Base-by-base conservation (phyloP, 2,888 invertebrate species). In the Trilocha varians region DNA sequence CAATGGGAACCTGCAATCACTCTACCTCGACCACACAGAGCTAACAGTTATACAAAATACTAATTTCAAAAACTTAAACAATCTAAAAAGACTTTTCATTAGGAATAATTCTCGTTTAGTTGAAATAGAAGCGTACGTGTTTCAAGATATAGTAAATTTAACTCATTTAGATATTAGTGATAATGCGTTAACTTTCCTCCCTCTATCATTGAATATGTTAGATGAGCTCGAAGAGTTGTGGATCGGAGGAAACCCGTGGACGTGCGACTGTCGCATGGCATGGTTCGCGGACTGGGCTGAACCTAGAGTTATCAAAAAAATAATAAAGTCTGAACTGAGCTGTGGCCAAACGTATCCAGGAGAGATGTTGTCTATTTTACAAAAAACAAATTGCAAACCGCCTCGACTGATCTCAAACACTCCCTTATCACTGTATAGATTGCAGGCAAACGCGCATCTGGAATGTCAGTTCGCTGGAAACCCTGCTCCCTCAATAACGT, bases 231-330 rank as follows among this genome's bases (percentile, higher is more conserved):
- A 87, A 53, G 88, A 88, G 47, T 72, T 96, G 17, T 88, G 89
- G 52, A 88, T 96, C 51, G 84, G 88, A 32, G 89, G 89, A 43
- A 96, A 96, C 69, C 91, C 91, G 17, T 95, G 94, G 91, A 90
- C 91, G 13, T 96, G 96, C 78, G 94, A 95, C 71, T 96, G 96
- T 62, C 89, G 93, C 38, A 92, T 94, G 89, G 89, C 89, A 50
- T 95, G 95, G 95, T 90, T 94, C 52, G 74, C 66, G 14, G 55
- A 53, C 38, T 84, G 84, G 84, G 87, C 89, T 8, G 88, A 88
- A 42, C 77, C 69, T 49, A 76, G 84, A 38, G 8, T 25, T 6
- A 25, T 6, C 25, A 78, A 77, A 48, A 75, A 85, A 35, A 78
- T 77, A 15, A 76, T 84, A 41, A 87, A 87, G 50, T 89, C 89